Conservation (phyloP, 2,888 invertebrate species). For the Sylvicola cinctus region DNA sequence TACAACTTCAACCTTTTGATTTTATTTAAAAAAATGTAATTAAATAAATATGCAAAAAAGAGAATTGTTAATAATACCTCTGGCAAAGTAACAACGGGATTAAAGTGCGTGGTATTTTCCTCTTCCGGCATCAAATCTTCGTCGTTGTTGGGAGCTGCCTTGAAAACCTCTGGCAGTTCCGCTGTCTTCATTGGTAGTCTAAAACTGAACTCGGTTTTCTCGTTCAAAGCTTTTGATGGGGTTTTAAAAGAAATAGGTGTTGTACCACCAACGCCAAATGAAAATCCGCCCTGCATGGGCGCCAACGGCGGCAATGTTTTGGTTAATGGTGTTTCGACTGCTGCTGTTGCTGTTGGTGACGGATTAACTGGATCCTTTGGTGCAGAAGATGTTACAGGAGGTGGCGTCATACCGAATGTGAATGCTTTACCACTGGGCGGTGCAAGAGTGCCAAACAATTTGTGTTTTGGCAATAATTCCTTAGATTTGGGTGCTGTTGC, state of each 20-base stretch:
- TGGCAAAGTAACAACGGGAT: conserved; percentile 67
- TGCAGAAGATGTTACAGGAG: background rate
- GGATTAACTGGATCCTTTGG: conserved; percentile 37
- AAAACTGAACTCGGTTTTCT: background rate
- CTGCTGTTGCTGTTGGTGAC: conserved; percentile 42
- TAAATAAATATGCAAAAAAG: too few species aligned
- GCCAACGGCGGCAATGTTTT: conserved; percentile 21
- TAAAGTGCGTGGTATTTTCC: conserved; percentile 54
- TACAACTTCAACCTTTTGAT: conserved; percentile 49
- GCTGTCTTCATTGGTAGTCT: conserved; percentile 40
- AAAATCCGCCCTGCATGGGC: conserved; percentile 4
- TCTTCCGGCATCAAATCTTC: conserved; percentile 49
- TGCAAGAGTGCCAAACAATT: too few species aligned
- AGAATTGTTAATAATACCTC: too few species aligned
- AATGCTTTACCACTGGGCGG: conserved; percentile 9
- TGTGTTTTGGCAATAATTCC: too few species aligned
- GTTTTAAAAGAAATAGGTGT: conserved; percentile 10
- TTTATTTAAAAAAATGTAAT: too few species aligned
- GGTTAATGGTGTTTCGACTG: conserved; percentile 37
- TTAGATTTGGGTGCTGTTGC: background rate
- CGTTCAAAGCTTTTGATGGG: background rate
- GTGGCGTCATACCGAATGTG: conserved; percentile 14
- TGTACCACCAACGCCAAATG: conserved; percentile 2
- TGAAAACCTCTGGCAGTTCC: conserved; percentile 38
- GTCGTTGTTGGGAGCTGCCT: conserved; percentile 28